phyloP scores from a whole-genome alignment of 1,140 invertebrate species.

The Eumeta japonica region DNA sequence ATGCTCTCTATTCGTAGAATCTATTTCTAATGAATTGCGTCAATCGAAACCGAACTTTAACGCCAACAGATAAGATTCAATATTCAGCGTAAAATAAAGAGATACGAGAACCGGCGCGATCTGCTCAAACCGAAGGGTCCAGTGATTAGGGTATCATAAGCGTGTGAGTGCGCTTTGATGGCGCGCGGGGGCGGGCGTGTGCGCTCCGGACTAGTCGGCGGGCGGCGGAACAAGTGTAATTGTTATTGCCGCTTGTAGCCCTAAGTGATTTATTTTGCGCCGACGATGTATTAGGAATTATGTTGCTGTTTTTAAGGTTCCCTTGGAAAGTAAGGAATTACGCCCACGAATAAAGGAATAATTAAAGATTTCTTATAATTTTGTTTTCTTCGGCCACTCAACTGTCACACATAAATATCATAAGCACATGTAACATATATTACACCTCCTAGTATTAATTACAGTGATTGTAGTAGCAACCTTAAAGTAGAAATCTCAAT shows the following conservation, averaged over 20 bases:
- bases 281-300: constrained; percentile 9
- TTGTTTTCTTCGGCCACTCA: too few species aligned
- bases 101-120: neutral
- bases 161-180: constrained; percentile 26
- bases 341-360: too few species aligned
- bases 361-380: too few species aligned
- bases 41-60: neutral
- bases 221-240: constrained; percentile 28
- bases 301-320: too few species aligned
- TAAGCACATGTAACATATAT: too few species aligned
- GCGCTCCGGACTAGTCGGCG: neutral
- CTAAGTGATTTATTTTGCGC: constrained; percentile 34
- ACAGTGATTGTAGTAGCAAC: too few species aligned
- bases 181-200: neutral
- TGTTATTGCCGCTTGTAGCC: constrained; percentile 25
- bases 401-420: too few species aligned
- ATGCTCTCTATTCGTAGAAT: constrained; percentile 16
- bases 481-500: too few species aligned
- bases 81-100: neutral
- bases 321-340: too few species aligned
- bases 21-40: neutral
- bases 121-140: constrained; percentile 26
- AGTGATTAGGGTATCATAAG: constrained; percentile 33
- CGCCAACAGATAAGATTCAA: neutral
- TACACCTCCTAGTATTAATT: too few species aligned